Conservation (phyloP, 2,888 invertebrate species). For the Spisula subtruncata region DNA sequence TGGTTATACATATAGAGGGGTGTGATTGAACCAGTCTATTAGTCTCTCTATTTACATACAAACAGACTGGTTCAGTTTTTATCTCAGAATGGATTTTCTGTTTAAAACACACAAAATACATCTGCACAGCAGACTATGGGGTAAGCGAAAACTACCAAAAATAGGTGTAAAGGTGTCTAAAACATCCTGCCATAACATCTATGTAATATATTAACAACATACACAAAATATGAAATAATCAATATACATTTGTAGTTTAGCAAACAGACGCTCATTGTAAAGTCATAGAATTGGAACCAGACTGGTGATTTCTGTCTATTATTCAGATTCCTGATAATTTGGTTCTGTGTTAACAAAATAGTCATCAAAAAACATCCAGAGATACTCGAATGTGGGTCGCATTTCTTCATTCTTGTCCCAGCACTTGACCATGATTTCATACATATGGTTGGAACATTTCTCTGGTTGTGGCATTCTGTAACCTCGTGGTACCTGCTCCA, state of each 20-base stretch:
- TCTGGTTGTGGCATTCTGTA: constrained; percentile 97
- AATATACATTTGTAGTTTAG: not conserved
- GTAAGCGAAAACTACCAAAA: not conserved
- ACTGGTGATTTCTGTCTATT: not conserved
- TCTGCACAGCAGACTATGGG: constrained; percentile 2
- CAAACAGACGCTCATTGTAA: not conserved
- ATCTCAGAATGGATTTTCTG: too few relatives aligned
- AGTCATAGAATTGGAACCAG: not conserved
- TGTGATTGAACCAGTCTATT: too few relatives aligned
- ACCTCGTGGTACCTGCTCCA: constrained; percentile 98
- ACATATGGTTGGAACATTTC: constrained; percentile 95
- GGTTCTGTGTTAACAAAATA: constrained; percentile 99
- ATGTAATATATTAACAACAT: constrained; percentile 10
- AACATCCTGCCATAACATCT: not conserved
- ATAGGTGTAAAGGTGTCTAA: not conserved
- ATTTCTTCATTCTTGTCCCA: constrained; percentile 97
- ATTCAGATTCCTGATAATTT: constrained; percentile 90
- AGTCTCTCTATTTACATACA: too few relatives aligned
- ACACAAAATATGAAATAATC: not conserved
- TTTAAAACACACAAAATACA: not conserved
- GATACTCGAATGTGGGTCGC: constrained; percentile 98
- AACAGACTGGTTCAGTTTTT: too few relatives aligned
- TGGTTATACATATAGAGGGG: too few relatives aligned
- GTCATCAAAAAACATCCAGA: constrained; percentile 94
- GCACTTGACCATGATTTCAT: constrained; percentile 96